A percentile compares a stretch with the other conserved stretches of the same genome.
Evolutionary conservation across 2,888 invertebrate species (phyloP).

Genomic region (Thymelicus sylvestris): DNA sequence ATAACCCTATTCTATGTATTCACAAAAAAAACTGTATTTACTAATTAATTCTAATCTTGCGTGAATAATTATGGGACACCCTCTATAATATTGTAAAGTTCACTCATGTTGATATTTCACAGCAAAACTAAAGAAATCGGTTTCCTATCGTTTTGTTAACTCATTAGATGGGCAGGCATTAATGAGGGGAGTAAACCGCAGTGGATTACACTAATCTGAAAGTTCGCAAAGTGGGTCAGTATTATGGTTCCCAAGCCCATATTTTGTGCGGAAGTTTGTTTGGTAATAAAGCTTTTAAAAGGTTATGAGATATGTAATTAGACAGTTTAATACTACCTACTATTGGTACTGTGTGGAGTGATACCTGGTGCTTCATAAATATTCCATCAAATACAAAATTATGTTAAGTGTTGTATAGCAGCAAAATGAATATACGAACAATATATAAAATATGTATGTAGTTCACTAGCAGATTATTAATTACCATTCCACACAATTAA

Average conservation of each 20-base stretch:
- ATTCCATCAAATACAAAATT: no score
- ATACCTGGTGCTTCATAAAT: background rate
- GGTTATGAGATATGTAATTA: slow-evolving; percentile 5
- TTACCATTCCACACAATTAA: no score
- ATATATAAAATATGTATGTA: no score
- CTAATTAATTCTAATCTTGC: no score
- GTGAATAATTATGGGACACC: no score
- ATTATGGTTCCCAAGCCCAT: slow-evolving; percentile 28
- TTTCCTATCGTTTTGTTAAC: slow-evolving; percentile 40
- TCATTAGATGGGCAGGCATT: slow-evolving; percentile 43
- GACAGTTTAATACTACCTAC: background rate
- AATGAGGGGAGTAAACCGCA: slow-evolving; percentile 45
- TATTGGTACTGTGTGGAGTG: background rate
- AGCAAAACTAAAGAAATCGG: slow-evolving; percentile 28
- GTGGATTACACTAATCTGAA: slow-evolving; percentile 47
- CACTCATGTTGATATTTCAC: slow-evolving; percentile 28
- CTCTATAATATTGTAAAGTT: slow-evolving; percentile 39
- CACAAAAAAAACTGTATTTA: no score
- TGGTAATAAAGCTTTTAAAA: slow-evolving; percentile 26
- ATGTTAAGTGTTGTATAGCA: no score
- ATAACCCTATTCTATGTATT: no score
- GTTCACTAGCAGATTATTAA: no score
- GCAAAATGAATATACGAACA: no score
- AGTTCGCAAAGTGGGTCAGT: slow-evolving; percentile 46
- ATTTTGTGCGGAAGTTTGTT: slow-evolving; percentile 25